These are phyloP conservation scores for Muscidifurax raptorellus DNA, from an alignment of 1,140 invertebrate species.

Conservation along the genomic window DNA sequence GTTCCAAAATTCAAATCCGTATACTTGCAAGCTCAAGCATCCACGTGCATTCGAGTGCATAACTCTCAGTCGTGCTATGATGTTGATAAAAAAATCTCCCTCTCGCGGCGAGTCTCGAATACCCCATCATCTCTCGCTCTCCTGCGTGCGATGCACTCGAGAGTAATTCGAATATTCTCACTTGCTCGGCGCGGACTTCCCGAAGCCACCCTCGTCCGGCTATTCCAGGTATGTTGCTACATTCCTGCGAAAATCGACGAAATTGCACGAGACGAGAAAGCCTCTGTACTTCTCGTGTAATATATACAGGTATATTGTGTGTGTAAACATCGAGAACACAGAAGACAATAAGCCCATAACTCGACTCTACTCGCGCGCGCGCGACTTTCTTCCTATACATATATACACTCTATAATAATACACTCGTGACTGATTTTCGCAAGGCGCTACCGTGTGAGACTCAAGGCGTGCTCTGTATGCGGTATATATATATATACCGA, in stretches of 20 bases:
- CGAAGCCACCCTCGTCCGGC: no score
- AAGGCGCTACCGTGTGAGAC: background rate
- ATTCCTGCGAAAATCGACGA: background rate
- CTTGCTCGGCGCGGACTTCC: background rate
- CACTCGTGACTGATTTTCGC: background rate
- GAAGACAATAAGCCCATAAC: conserved; percentile 2
- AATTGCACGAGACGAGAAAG: background rate
- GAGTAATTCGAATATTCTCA: background rate
- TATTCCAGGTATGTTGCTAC: background rate
- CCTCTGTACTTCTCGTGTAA: no score
- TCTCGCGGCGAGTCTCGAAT: background rate
- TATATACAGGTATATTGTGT: no score
- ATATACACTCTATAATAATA: no score
- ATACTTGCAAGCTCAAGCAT: no score
- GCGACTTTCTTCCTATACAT: background rate
- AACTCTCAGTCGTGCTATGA: background rate
- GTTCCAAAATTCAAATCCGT: no score
- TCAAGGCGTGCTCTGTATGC: no score
- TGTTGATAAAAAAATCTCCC: background rate
- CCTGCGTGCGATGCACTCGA: background rate
- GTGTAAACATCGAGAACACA: background rate
- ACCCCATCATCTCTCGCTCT: background rate
- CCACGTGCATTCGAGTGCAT: background rate
- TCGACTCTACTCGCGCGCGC: background rate
- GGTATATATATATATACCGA: background rate